Evolutionary conservation across 1,140 invertebrate genomes (phyloP), one percentile per base, ranked within the genome.

Genomic region (Goniozus legneri): DNA sequence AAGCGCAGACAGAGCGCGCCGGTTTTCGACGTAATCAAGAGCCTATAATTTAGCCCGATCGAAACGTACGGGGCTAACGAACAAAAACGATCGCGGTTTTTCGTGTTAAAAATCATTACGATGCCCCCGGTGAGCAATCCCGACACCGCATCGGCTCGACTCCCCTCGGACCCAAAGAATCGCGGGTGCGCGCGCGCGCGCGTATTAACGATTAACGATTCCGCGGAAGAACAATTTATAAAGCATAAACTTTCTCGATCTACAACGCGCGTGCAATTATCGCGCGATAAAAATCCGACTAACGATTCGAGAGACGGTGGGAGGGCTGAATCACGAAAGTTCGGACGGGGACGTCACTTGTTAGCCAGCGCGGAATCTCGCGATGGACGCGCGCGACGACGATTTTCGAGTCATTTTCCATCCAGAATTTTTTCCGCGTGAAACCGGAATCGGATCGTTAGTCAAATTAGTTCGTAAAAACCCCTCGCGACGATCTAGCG

Each of bases 31-130:
- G 71, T 73, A 75, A 76, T 76, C 73, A 76, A 74, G 65, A 66
- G 65, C 66, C 73, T 76, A 76, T 76, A 76, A 76, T 76, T 76
- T 74, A 73, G 62, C 64, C 60, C 61, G 69, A 76, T 75, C 73
- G 73, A 73, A 71, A 68, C 54, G 56, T 60, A 66, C 55, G 60
- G 64, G n/a, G 56, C 67, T 75, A 75, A 76, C 64, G 72, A 75
- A 75, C 72, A 72, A 75, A 73, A 76, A 75, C 73, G 64, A 65
- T 68, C 65, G 53, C 54, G 64, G 57, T 73, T 74, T 71, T 71
- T 74, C 71, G 62, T 69, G 64, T 70, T 73, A 69, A 70, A 73
- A 73, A 73, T 72, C 67, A 74, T 75, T 69, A 65, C 57, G 44
- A 27, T 16, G 50, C 36, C 27, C 19, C 20, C 7, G 49, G 21